Percentiles rank a stretch among this genome's conserved stretches.
Conservation (phyloP, 2,797 vertebrate genomes). For the Brachyrhaphis roseni region DNA sequence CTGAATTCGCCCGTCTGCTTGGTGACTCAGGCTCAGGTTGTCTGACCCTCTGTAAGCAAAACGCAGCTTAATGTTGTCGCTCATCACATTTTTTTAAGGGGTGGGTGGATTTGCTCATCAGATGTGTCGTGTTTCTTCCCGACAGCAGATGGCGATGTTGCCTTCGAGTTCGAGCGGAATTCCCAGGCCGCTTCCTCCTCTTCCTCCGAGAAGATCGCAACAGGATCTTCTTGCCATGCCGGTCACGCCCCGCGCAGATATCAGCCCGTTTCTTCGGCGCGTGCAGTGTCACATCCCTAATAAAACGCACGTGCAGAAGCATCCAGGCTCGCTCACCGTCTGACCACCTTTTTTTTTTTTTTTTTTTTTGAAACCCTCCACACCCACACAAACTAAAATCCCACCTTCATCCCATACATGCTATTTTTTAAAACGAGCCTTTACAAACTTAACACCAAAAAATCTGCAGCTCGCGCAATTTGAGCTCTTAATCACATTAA, state of each 20-base stretch:
- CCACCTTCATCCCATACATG: constrained; percentile 1
- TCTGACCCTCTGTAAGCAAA: background rate
- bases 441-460: constrained; percentile 41
- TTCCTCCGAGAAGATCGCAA: constrained; percentile 55
- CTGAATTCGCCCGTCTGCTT: too few species aligned
- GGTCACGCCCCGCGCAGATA: constrained; percentile 76
- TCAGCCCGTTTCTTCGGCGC: constrained; percentile 52
- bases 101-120: background rate
- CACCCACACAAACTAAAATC: constrained; percentile 1
- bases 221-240: constrained; percentile 73
- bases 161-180: constrained; percentile 34
- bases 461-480: constrained; percentile 59
- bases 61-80: background rate
- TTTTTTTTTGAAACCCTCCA: too few species aligned
- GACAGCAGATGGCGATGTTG: constrained; percentile 67
- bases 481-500: constrained; percentile 58
- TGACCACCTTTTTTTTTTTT: background rate
- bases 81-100: background rate
- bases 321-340: constrained; percentile 3
- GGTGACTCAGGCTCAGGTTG: too few species aligned
- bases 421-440: constrained; percentile 28
- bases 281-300: constrained; percentile 19
- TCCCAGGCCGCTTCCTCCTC: constrained; percentile 30
- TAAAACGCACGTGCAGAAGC: constrained; percentile 7
- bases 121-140: background rate